Evolutionary conservation across 2,888 invertebrate genomes (phyloP).

Genomic region (Piscicola geometra): DNA sequence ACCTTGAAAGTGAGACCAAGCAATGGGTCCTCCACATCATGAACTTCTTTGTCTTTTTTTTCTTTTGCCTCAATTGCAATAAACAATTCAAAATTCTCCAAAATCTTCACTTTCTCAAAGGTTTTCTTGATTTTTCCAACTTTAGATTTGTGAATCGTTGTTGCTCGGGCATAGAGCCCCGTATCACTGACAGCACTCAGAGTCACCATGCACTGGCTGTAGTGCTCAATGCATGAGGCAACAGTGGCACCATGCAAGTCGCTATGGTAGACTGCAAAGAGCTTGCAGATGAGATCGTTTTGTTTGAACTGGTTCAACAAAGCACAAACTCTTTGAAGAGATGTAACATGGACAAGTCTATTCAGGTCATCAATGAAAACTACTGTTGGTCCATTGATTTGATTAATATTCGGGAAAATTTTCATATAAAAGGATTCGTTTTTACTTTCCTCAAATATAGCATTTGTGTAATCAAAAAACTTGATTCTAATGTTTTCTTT

Average conservation of each 20-base stretch:
- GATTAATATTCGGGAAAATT: not conserved
- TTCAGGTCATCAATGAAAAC: slow-evolving; percentile 27
- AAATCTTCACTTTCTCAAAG: slow-evolving; percentile 12
- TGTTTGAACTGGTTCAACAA: slow-evolving; percentile 16
- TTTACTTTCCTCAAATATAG: not conserved
- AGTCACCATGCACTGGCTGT: not conserved
- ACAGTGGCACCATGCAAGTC: not conserved
- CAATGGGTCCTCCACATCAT: slow-evolving; percentile 46
- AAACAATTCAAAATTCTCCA: slow-evolving; percentile 17
- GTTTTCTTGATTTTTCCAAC: slow-evolving; percentile 5
- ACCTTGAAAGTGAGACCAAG: slow-evolving; percentile 53
- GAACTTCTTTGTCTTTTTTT: not conserved
- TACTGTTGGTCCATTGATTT: too few species aligned
- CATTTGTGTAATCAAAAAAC: not conserved
- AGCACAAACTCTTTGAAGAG: not conserved
- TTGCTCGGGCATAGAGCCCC: not conserved
- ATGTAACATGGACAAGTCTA: not conserved
- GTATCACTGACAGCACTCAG: not conserved
- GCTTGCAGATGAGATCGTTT: not conserved
- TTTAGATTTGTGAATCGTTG: not conserved
- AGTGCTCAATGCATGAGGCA: not conserved
- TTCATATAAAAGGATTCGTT: not conserved
- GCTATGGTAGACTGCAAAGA: not conserved
- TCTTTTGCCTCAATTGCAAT: not conserved
- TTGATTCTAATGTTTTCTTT: not conserved